phyloP scores from a whole-genome alignment of 2,888 invertebrate genomes.

The Drosophila aldrichi region DNA sequence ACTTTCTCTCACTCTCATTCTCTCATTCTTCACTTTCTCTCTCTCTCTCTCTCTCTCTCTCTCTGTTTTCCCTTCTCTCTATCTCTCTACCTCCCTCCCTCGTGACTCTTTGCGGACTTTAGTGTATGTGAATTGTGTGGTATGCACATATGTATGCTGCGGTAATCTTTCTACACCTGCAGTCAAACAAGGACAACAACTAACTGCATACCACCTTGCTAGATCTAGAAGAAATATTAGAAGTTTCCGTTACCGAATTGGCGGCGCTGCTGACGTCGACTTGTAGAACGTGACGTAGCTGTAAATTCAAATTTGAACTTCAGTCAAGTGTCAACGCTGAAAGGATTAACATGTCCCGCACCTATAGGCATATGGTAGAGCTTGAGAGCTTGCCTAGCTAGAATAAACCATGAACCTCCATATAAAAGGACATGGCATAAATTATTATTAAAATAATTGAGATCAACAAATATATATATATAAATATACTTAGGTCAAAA shows the following conservation, averaged over 20 bases:
- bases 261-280: conserved; percentile 22
- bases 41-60: conserved; percentile 7
- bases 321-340: conserved; percentile 84
- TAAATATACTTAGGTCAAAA: too few species aligned
- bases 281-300: conserved; percentile 68
- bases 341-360: conserved; percentile 85
- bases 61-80: not conserved
- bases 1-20: not conserved
- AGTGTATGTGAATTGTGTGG: conserved; percentile 10
- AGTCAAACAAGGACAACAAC: conserved; percentile 71
- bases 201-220: conserved; percentile 65
- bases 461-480: not conserved
- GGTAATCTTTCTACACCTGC: conserved; percentile 20
- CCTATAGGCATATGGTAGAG: conserved; percentile 40
- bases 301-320: conserved; percentile 82
- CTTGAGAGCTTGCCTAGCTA: too few species aligned
- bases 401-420: not conserved
- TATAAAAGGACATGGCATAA: not conserved
- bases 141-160: conserved; percentile 18
- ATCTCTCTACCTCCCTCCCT: not conserved
- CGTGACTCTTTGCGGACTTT: not conserved
- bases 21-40: not conserved
- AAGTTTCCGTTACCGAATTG: conserved; percentile 58
- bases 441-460: not conserved
- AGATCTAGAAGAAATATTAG: conserved; percentile 72